Base-by-base conservation (phyloP, 2,888 invertebrate genomes). In the Timema podura region DNA sequence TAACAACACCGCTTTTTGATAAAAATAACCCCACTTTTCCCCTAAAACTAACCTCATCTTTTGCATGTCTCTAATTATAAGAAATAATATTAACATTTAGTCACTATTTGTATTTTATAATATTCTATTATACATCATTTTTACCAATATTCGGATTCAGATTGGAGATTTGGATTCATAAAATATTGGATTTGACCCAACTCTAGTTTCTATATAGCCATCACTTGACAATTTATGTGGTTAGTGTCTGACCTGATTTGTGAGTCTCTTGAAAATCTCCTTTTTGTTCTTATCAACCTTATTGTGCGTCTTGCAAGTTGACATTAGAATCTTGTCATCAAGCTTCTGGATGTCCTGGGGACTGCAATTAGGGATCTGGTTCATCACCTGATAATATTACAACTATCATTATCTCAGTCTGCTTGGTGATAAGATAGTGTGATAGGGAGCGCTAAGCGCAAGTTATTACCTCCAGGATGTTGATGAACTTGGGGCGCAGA, bases 261-360 rank as follows among this genome's bases (percentile, higher is more conserved):
- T 93, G 75, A 93, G 88, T 82, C 94, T 95, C 83, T 91, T 95
- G 82, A 96, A 96, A 67, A 93, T 84, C 79, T 96, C 96, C 76
- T 94, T 93, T 80, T 94, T 95, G 76, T 91, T 91, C 80, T 95
- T 95, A 79, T 96, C 95, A 64, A 92, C 89, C 81, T 93, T 91
- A 79, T 90, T 88, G 68, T 91, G 75, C 61, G 77, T 79, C 68
- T 75, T 77, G 13, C 71, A 69, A 59, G 69, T 68, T 10, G 64
- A 84, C 47, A 86, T 83, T 0, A 87, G 83, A 79, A 95, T 88
- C 79, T 92, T 91, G 78, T 95, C 95, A 80, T 96, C 95, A 71
- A 95, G 87, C 73, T 92, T 89, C 79, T 93, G 91, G 74, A 95
- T 82, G 81, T 93, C 92, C 30, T 90, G 87, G 47, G 88, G 87